Evolutionary conservation across 2,113 vertebrate genomes (phyloP), one percentile per base, ranked within the genome.

Genomic region (Barbus barbus): DNA sequence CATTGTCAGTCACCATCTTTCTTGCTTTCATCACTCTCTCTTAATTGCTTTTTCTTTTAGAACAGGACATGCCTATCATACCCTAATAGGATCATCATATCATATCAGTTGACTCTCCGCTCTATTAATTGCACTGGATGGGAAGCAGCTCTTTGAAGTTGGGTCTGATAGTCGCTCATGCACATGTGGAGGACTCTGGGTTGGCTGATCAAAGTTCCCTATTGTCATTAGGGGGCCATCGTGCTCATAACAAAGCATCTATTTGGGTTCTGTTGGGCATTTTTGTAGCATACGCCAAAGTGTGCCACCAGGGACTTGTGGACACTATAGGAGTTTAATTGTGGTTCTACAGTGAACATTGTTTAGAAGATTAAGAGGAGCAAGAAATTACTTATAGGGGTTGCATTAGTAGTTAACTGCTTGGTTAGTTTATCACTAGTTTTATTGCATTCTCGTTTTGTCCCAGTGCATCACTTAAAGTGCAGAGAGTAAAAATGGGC

Each of bases 161-260:
- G 51, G 46, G 65, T 26, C 65, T 38, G 26, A 41, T 61, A 83
- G 73, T 83, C 38, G 7, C 60, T 83, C 53, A 28, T 83, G 75
- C 73, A 36, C 48, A 72, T 58, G 18, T 60, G 22, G 61, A 78
- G 46, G 75, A 73, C 73, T 71, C 33, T 24, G 58, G 41, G 60
- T 51, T 33, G n/a, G 28, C 38, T 78, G 80, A 84, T 86, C 79
- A 88, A 88, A 88, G 85, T 58, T 38, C 18, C 26, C 12, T 33
- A 83, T 88, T 86, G 53, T 84, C 56, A 86, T 88, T 82, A 82
- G 79, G 24, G 38, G 56, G 74, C 38, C 31, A 73, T 53, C 78
- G 13, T 61, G 13, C 36, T 20, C 33, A 20, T 80, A 81, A 81
- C 82, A 72, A 79, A 83, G 79, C 71, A 33, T 22, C 56, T 72